Evolutionary conservation across 2,888 invertebrate species (phyloP).

Genomic region (Colletes collaris): DNA sequence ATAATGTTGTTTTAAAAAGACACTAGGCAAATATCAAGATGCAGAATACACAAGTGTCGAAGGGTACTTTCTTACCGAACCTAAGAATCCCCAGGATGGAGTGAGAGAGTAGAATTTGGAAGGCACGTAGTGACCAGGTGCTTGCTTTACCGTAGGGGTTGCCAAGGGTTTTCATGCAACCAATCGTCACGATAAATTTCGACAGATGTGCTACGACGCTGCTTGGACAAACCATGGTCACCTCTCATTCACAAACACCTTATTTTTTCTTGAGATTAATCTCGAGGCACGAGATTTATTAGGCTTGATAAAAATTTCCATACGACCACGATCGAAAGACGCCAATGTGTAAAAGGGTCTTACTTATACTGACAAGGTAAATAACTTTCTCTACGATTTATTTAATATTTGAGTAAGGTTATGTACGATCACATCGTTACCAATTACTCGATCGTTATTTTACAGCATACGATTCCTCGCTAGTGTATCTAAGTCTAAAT

Average conservation of each 20-base stretch:
- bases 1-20: slow-evolving; percentile 48
- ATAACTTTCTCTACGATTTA: not conserved
- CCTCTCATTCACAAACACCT: slow-evolving; percentile 21
- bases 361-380: not conserved
- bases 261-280: slow-evolving; percentile 5
- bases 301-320: slow-evolving; percentile 32
- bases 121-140: slow-evolving; percentile 77
- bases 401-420: slow-evolving; percentile 11
- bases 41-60: slow-evolving; percentile 26
- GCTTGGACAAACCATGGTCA: slow-evolving; percentile 77
- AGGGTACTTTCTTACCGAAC: slow-evolving; percentile 74
- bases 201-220: slow-evolving; percentile 77
- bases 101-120: slow-evolving; percentile 78
- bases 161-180: slow-evolving; percentile 75
- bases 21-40: slow-evolving; percentile 35
- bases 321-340: slow-evolving; percentile 29
- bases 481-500: not conserved
- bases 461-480: too few species aligned
- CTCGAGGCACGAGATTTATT: not conserved
- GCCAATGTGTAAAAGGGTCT: not conserved
- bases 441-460: not conserved
- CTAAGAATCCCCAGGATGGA: slow-evolving; percentile 78
- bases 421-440: not conserved
- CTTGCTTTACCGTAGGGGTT: slow-evolving; percentile 62
- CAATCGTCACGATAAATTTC: slow-evolving; percentile 75